Evolutionary conservation across 1,140 invertebrate species (phyloP).

Genomic region (Callitettix versicolor): DNA sequence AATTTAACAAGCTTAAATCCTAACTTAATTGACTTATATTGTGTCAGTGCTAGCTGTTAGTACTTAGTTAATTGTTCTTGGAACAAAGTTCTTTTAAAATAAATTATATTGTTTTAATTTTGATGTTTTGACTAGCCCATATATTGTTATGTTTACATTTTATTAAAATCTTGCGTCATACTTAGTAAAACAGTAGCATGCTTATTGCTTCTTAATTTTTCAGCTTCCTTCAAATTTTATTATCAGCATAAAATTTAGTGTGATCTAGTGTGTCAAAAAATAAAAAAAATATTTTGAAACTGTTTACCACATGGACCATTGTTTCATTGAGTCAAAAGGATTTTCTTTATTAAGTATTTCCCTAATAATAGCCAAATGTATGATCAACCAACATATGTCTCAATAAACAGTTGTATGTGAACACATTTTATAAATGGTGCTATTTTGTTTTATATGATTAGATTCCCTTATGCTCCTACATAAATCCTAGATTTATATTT

Average conservation of each 20-base stretch:
- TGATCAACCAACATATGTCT: constrained; percentile 39
- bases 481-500: not conserved
- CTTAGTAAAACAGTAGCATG: constrained; percentile 22
- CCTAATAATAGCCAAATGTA: constrained; percentile 20
- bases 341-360: constrained; percentile 17
- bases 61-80: constrained; percentile 7
- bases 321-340: constrained; percentile 20
- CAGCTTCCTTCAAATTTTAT: constrained; percentile 22
- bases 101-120: constrained; percentile 2
- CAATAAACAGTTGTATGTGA: constrained; percentile 60
- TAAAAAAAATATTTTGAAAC: constrained; percentile 4
- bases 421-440: constrained; percentile 24
- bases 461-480: not conserved
- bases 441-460: too few relatives aligned
- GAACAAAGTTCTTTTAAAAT: constrained; percentile 3
- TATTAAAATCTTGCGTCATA: constrained; percentile 23
- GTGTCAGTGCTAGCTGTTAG: constrained; percentile 13
- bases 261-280: constrained; percentile 35
- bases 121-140: constrained; percentile 10
- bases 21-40: constrained; percentile 3
- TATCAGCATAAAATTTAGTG: constrained; percentile 39
- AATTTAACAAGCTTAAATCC: not conserved
- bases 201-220: constrained; percentile 21
- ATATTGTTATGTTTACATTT: constrained; percentile 15
- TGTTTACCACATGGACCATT: constrained; percentile 15